phyloP scores from a whole-genome alignment of 2,888 invertebrate genomes.

The Philonicus albiceps region DNA sequence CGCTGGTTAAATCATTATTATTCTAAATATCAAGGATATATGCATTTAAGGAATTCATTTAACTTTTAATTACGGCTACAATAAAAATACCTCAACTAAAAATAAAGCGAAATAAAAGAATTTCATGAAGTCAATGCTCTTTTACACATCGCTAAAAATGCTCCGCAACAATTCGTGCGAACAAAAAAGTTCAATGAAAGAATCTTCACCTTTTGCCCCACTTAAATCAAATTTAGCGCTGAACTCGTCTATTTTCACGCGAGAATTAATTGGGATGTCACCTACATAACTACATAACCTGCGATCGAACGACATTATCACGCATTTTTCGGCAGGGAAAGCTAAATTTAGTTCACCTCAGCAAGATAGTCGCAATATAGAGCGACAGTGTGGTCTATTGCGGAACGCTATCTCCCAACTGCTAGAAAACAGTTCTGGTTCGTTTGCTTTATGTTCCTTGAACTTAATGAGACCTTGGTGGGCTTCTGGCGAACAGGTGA shows the following conservation, averaged over 20 bases:
- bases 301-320: neutral
- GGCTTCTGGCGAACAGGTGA: neutral
- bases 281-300: neutral
- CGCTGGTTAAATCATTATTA: too few relatives aligned
- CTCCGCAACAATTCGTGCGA: neutral
- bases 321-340: neutral
- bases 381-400: neutral
- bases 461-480: neutral
- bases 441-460: neutral
- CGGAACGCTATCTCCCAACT: neutral
- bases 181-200: slow-evolving; percentile 14
- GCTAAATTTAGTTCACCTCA: neutral
- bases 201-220: slow-evolving; percentile 20
- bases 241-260: neutral
- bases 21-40: too few relatives aligned
- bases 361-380: neutral
- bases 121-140: neutral
- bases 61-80: too few relatives aligned
- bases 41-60: too few relatives aligned
- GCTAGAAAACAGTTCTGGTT: neutral
- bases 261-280: slow-evolving; percentile 5
- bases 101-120: neutral
- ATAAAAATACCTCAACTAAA: too few relatives aligned
- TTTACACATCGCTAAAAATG: neutral
- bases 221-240: neutral